Base-by-base conservation (phyloP, 2,888 invertebrate genomes). In the Tuta absoluta region DNA sequence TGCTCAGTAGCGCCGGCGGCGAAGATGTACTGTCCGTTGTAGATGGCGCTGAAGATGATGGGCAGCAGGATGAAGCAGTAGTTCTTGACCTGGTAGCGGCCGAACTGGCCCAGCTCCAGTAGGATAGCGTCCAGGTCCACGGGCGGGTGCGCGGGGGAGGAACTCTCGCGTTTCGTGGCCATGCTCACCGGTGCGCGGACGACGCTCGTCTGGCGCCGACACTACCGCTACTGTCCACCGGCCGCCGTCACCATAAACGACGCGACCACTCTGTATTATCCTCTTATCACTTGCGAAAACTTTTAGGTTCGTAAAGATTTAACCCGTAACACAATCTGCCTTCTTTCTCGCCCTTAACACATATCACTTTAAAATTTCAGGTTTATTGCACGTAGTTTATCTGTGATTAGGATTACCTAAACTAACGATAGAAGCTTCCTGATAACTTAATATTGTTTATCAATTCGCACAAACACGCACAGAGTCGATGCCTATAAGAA, bases 1-100 rank as follows among this genome's bases (percentile, higher is more conserved):
- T 93, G 91, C 12, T 82, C 72, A 8, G 88, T 73, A 56, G 80
- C 79, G 0, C 84, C 92, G 4, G 93, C 92, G 0, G 86, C 84
- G 73, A 93, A 93, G 33, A 92, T 84, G 69, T 91, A 93, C 69
- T 91, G 89, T n/a, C 89, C 79, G 65, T 89, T 90, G 71, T 90
- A 88, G 69, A 91, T 89, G 4, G 92, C 90, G 56, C 86, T 84
- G 70, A 92, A 84, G 58, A 92, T 68, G 8, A 92, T 80, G 0
- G 92, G 88, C 37, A 92, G n/a, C 51, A 87, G 77, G 23, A 93
- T 82, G 61, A 91, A 77, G 12, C 76, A 65, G 72, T 87, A 93
- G 65, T 86, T 87, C 48, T 76, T 71, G 28, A 82, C 69, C 78
- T 93, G 92, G 74, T 86, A 92, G 62, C 82, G 81, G 4, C 92